These are phyloP conservation scores for Clarias pachynema DNA, from an alignment of 2,797 vertebrate species.

Conservation along the genomic window DNA sequence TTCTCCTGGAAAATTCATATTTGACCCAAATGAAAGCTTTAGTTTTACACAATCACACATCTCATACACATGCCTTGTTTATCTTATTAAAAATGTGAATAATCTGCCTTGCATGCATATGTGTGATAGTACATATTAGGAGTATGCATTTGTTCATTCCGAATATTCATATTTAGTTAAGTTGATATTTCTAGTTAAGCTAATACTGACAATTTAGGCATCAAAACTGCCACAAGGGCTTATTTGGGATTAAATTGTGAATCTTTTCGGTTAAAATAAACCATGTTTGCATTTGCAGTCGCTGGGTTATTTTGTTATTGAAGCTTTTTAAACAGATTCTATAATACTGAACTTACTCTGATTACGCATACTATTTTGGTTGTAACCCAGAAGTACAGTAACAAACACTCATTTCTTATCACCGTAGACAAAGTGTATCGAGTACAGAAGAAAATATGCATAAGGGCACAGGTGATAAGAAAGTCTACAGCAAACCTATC, in stretches of 20 bases:
- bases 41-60: too few relatives aligned
- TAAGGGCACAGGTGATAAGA: not conserved
- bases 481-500: not conserved
- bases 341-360: not conserved
- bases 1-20: not conserved
- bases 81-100: not conserved
- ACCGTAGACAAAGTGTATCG: not conserved
- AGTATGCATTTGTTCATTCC: not conserved
- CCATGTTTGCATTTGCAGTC: not conserved
- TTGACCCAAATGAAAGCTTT: not conserved
- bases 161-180: not conserved
- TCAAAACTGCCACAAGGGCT: not conserved
- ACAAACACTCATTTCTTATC: conserved; percentile 8
- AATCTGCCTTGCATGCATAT: not conserved
- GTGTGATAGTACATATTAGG: not conserved
- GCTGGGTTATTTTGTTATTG: not conserved
- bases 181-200: not conserved
- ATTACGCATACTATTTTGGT: not conserved
- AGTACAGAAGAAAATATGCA: not conserved
- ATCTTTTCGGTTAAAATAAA: not conserved
- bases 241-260: not conserved
- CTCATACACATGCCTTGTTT: not conserved
- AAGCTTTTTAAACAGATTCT: not conserved
- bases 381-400: not conserved
- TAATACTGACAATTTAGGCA: not conserved